Evolutionary conservation across 2,113 vertebrate species (phyloP).

Genomic region (Columba janthina): DNA sequence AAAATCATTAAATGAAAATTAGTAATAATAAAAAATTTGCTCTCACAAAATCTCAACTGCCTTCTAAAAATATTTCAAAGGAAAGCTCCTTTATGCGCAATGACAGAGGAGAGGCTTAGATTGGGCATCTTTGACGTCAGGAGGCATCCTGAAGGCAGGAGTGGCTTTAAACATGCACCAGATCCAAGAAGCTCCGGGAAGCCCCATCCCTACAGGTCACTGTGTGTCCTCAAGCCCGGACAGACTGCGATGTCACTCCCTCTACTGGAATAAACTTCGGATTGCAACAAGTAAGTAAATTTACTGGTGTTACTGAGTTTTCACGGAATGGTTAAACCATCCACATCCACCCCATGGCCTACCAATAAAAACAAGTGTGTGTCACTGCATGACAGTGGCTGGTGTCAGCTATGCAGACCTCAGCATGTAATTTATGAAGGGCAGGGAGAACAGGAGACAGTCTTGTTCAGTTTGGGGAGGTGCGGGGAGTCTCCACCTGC

Average conservation of each 20-base stretch:
- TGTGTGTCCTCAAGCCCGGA: too few species aligned
- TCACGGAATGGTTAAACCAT: background rate
- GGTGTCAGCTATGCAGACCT: background rate
- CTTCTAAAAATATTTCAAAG: background rate
- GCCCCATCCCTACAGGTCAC: background rate
- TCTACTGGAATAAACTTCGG: background rate
- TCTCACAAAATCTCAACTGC: background rate
- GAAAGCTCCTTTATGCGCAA: background rate
- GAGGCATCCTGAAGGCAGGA: background rate
- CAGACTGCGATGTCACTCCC: background rate
- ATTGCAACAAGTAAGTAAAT: background rate
- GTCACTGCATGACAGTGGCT: background rate
- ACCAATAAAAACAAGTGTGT: background rate
- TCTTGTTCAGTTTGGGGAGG: background rate
- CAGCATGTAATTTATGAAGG: background rate
- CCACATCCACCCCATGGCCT: rapidly evolving
- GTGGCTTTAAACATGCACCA: background rate
- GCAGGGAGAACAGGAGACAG: background rate
- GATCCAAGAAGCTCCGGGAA: background rate
- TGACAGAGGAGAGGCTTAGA: background rate
- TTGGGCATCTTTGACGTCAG: rapidly evolving
- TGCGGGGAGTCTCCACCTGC: background rate
- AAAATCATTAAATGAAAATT: background rate
- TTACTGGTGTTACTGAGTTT: background rate
- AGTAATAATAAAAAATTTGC: background rate